Evolutionary conservation across 2,113 vertebrate genomes (phyloP).

Genomic region (Syngnathus floridae): DNA sequence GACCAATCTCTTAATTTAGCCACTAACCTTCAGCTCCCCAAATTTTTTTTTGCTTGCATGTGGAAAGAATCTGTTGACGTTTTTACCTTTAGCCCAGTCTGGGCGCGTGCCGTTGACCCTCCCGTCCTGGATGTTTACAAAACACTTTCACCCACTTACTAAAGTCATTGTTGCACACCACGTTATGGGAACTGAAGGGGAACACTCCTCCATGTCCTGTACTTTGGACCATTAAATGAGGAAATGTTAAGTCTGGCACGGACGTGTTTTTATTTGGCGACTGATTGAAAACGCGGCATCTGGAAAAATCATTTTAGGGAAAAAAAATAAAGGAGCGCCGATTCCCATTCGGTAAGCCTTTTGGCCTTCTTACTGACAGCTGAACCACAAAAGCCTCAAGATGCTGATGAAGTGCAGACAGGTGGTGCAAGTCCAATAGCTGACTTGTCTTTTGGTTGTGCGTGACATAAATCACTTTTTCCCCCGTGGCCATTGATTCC

Average conservation of each 20-base stretch:
- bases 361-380: slow-evolving; percentile 19
- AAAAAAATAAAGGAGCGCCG: neutral
- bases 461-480: neutral
- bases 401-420: slow-evolving; percentile 29
- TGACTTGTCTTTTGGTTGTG: slow-evolving; percentile 3
- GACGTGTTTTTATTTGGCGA: slow-evolving; percentile 3
- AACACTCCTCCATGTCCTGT: slow-evolving; percentile 19
- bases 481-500: neutral
- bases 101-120: slow-evolving; percentile 21
- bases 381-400: slow-evolving; percentile 14
- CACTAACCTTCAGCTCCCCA: slow-evolving; percentile 30
- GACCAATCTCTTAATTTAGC: slow-evolving; percentile 25
- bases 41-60: slow-evolving; percentile 30
- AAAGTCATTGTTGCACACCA: slow-evolving; percentile 7
- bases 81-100: slow-evolving; percentile 38
- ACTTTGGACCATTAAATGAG: slow-evolving; percentile 15
- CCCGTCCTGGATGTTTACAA: slow-evolving; percentile 39
- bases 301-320: neutral
- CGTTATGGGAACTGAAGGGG: slow-evolving; percentile 20
- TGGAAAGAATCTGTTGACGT: slow-evolving; percentile 48
- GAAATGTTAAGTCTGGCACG: slow-evolving; percentile 19
- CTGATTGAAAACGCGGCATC: slow-evolving; percentile 12
- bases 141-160: slow-evolving; percentile 54
- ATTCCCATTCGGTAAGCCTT: slow-evolving; percentile 20
- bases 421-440: slow-evolving; percentile 34